A percentile compares a stretch with the other conserved stretches of the same genome.
Conservation (phyloP, 23 tunicate genomes). For the Ciona savignyi region DNA sequence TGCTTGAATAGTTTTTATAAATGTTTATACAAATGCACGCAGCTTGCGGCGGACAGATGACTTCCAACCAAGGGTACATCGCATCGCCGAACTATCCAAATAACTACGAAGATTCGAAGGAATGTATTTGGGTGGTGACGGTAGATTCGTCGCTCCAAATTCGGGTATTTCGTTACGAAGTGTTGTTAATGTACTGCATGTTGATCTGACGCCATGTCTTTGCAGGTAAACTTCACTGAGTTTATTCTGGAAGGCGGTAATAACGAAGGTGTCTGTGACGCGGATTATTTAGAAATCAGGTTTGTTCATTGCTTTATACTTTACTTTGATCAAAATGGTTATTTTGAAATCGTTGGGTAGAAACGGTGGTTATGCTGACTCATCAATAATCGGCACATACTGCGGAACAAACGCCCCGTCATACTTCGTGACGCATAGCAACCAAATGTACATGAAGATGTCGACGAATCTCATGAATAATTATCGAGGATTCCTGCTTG, state of each 20-base stretch:
- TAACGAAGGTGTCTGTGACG: slow-evolving; percentile 54
- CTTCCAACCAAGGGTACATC: slow-evolving; percentile 67
- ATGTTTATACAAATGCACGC: no score
- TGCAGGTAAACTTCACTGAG: slow-evolving; percentile 69
- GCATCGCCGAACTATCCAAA: slow-evolving; percentile 87
- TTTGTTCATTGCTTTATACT: no score
- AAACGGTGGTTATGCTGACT: slow-evolving; percentile 91
- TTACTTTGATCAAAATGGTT: neutral
- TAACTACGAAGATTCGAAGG: slow-evolving; percentile 46
- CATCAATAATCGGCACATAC: slow-evolving; percentile 80
- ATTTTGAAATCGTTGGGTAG: slow-evolving; percentile 7
- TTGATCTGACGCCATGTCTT: no score
- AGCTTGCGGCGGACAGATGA: slow-evolving; percentile 91
- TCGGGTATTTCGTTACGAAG: slow-evolving; percentile 46
- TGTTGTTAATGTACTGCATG: no score
- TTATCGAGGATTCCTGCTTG: slow-evolving; percentile 79
- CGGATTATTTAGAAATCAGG: slow-evolving; percentile 89
- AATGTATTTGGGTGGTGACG: slow-evolving; percentile 82
- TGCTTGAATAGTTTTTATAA: no score
- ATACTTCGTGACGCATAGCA: slow-evolving; percentile 60
- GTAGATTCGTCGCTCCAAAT: slow-evolving; percentile 71
- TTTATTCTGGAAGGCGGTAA: slow-evolving; percentile 59
- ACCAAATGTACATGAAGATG: slow-evolving; percentile 75
- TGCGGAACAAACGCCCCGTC: slow-evolving; percentile 81
- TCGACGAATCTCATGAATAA: slow-evolving; percentile 36